phyloP scores from a whole-genome alignment of 2,888 invertebrate species.

The Campoplex nolae region DNA sequence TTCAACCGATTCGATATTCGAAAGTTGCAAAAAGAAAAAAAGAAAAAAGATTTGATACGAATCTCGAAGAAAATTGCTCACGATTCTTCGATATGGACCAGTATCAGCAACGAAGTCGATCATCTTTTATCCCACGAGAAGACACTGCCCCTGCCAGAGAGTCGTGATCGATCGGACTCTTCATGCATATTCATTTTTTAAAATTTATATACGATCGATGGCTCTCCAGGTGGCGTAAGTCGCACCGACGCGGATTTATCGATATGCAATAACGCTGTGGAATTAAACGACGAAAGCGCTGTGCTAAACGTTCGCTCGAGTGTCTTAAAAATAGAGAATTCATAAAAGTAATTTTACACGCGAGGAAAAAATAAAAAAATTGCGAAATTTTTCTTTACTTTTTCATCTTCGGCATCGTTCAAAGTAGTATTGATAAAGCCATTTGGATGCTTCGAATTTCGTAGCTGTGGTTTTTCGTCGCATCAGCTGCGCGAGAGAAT shows the following conservation, averaged over 20 bases:
- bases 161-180: conserved; percentile 4
- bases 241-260: background rate
- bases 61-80: conserved; percentile 4
- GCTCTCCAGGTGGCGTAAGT: background rate
- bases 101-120: background rate
- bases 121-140: background rate
- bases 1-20: too few species aligned
- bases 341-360: conserved; percentile 5
- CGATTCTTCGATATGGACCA: background rate
- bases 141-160: background rate
- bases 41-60: background rate
- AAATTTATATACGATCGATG: background rate
- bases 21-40: background rate
- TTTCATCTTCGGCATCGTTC: background rate
- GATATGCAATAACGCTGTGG: background rate
- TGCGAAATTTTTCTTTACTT: background rate
- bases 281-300: background rate
- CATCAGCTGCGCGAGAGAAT: conserved; percentile 13
- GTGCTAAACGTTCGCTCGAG: background rate
- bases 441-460: conserved; percentile 69
- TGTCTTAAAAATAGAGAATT: background rate
- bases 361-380: background rate
- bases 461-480: conserved; percentile 65
- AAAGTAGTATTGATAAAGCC: conserved; percentile 30
- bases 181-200: background rate